Conservation (phyloP, 2,888 invertebrate genomes). For the Metallyticus violacea region DNA sequence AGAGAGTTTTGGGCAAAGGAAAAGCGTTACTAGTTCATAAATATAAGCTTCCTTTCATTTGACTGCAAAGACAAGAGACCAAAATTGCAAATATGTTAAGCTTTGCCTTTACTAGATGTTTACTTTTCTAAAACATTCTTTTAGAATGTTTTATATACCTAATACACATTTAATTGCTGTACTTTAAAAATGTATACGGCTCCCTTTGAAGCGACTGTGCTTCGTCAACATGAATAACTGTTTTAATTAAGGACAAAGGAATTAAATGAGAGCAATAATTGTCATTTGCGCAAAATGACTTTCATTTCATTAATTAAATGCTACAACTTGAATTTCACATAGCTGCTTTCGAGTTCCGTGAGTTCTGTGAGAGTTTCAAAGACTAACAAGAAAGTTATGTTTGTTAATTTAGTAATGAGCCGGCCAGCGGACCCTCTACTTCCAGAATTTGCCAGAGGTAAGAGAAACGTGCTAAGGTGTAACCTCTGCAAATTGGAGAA, state of each 20-base stretch:
- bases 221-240: no score
- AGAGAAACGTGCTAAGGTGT: not conserved
- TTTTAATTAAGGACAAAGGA: not conserved
- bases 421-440: not conserved
- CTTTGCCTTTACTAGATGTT: no score
- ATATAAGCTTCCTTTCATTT: no score
- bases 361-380: not conserved
- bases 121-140: no score
- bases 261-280: not conserved
- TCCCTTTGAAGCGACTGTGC: not conserved
- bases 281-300: not conserved
- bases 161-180: not conserved
- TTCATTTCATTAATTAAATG: not conserved
- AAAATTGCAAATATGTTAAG: no score
- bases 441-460: not conserved
- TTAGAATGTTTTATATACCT: no score
- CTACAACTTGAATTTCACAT: not conserved
- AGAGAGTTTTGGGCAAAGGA: no score
- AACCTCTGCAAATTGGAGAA: no score
- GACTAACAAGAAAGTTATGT: not conserved
- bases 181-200: not conserved
- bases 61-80: no score
- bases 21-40: no score
- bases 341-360: no score
- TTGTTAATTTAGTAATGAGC: not conserved